Conservation (phyloP, 2,888 invertebrate genomes). For the Clanis bilineata region DNA sequence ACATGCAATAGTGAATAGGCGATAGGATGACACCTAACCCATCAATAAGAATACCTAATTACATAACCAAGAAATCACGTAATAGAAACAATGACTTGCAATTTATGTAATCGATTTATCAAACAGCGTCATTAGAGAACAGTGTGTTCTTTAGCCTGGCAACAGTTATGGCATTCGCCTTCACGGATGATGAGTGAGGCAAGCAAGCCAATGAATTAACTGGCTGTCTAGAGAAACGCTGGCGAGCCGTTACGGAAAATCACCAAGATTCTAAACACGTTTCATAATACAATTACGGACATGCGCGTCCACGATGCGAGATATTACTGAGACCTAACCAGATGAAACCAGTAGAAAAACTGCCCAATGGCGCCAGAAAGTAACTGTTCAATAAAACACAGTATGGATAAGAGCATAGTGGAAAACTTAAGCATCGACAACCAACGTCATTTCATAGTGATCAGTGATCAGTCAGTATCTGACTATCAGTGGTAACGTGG, state of each 20-base stretch:
- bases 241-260: conserved; percentile 34
- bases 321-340: neutral
- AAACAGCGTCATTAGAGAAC: conserved; percentile 2
- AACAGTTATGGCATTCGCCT: conserved; percentile 30
- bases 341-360: conserved; percentile 4
- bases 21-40: neutral
- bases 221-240: conserved; percentile 16
- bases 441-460: neutral
- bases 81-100: conserved; percentile 1
- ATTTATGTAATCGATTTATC: neutral
- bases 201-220: conserved; percentile 32
- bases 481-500: neutral
- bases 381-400: neutral
- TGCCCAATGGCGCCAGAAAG: neutral
- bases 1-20: neutral
- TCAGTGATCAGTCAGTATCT: neutral
- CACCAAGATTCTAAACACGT: conserved; percentile 25
- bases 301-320: neutral
- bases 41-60: neutral
- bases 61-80: neutral
- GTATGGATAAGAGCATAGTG: neutral
- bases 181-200: conserved; percentile 25
- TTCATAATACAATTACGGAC: neutral
- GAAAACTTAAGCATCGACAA: neutral
- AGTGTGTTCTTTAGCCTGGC: conserved; percentile 3